Percentiles rank a stretch among this genome's conserved stretches.
Evolutionary conservation across 1,140 invertebrate species (phyloP).

Genomic region (Grapholita molesta): DNA sequence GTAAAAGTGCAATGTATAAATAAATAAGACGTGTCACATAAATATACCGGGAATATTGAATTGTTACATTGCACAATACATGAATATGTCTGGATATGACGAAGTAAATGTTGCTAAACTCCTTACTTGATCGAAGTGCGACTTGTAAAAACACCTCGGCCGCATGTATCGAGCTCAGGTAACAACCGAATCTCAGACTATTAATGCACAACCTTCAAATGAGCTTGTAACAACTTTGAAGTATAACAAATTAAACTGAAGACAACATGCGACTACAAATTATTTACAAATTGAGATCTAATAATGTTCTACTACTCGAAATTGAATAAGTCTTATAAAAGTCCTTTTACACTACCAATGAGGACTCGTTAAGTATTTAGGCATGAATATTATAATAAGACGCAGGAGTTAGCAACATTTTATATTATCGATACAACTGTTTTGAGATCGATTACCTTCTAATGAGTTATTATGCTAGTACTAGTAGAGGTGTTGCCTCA

Average conservation of each 20-base stretch:
- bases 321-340: not conserved
- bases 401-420: conserved; percentile 60
- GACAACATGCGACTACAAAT: not conserved
- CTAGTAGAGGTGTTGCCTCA: conserved; percentile 38
- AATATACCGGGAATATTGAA: conserved; percentile 19
- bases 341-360: not conserved
- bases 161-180: conserved; percentile 25
- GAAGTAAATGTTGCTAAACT: conserved; percentile 59
- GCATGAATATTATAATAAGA: conserved; percentile 9
- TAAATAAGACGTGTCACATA: conserved; percentile 14
- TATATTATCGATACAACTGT: conserved; percentile 34
- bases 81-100: conserved; percentile 8
- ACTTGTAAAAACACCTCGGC: conserved; percentile 12
- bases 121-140: conserved; percentile 24
- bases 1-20: conserved; percentile 33
- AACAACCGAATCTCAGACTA: conserved; percentile 50
- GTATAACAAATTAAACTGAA: not conserved
- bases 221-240: conserved; percentile 36
- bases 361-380: not conserved
- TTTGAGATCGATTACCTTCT: conserved; percentile 51
- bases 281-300: conserved; percentile 32
- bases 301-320: conserved; percentile 2
- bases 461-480: conserved; percentile 35
- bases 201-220: conserved; percentile 59
- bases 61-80: conserved; percentile 27